These are phyloP conservation scores for Camelus dromedarius DNA, from an alignment of 2,113 vertebrate genomes.

Conservation along the genomic window DNA sequence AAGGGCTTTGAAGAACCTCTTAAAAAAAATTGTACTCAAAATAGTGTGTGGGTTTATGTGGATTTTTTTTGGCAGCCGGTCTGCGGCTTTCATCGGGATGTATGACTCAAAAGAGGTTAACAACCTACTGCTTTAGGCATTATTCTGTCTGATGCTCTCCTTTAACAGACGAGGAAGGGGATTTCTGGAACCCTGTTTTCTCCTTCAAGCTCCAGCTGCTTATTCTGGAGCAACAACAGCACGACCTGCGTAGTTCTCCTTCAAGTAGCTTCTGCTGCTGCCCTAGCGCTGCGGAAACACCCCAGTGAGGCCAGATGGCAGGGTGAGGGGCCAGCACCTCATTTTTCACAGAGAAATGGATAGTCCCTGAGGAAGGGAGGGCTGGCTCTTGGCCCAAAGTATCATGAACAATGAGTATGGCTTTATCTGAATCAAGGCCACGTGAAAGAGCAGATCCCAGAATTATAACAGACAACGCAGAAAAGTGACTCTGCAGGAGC, in stretches of 20 bases:
- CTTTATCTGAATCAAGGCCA: neutral
- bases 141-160: constrained; percentile 12
- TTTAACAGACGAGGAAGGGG: constrained; percentile 37
- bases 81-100: neutral
- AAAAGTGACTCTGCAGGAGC: constrained; percentile 4
- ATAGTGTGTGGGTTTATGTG: neutral
- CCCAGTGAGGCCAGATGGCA: neutral
- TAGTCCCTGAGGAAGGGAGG: constrained; percentile 6
- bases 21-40: constrained; percentile 57
- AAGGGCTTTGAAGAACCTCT: neutral
- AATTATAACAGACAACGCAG: neutral
- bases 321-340: constrained; percentile 1
- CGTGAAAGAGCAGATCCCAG: neutral
- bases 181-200: neutral
- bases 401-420: neutral
- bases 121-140: neutral
- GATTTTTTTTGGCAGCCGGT: neutral
- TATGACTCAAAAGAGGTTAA: constrained; percentile 9
- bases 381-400: constrained; percentile 50
- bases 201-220: neutral
- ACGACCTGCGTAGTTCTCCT: neutral
- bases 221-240: constrained; percentile 35
- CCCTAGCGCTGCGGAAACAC: neutral
- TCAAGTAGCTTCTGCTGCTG: neutral
- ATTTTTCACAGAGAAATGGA: constrained; percentile 52